These are phyloP conservation scores for Labrus mixtus DNA, from an alignment of 2,113 vertebrate species.

Conservation along the genomic window DNA sequence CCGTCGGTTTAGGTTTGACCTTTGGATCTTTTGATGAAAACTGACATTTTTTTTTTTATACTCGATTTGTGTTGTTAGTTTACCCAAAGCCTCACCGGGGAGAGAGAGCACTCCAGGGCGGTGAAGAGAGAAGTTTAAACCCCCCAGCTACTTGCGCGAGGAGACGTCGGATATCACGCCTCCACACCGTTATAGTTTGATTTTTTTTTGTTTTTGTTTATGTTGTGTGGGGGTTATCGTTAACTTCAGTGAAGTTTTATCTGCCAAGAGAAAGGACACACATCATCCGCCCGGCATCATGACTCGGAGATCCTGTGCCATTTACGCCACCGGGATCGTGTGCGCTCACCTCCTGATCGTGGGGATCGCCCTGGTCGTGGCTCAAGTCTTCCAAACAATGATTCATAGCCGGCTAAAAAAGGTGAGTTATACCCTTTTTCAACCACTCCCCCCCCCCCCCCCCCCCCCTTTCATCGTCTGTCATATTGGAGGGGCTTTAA, in stretches of 20 bases:
- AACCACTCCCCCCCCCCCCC: too few species aligned
- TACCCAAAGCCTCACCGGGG: background rate
- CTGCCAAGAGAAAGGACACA: background rate
- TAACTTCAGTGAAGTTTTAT: conserved; percentile 63
- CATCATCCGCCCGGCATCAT: conserved; percentile 60
- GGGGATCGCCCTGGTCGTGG: conserved; percentile 85
- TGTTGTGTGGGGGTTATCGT: background rate
- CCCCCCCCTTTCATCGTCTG: too few species aligned
- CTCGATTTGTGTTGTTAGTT: background rate
- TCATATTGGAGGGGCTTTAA: conserved; percentile 16
- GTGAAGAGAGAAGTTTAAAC: conserved; percentile 49
- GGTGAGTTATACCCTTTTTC: conserved; percentile 66
- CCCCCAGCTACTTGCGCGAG: conserved; percentile 21
- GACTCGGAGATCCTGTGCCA: conserved; percentile 85
- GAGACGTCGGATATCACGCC: conserved; percentile 9
- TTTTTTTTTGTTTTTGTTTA: background rate
- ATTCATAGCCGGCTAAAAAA: conserved; percentile 84
- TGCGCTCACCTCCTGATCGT: conserved; percentile 84
- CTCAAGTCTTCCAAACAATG: conserved; percentile 86
- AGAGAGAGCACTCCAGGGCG: conserved; percentile 9
- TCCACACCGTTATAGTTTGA: background rate
- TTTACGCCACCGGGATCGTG: conserved; percentile 86
- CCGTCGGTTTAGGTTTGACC: background rate
- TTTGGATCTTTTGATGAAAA: conserved; percentile 6
- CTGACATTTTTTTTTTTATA: conserved; percentile 33